Evolutionary conservation across 2,888 invertebrate species (phyloP).

Genomic region (Hyalella azteca): DNA sequence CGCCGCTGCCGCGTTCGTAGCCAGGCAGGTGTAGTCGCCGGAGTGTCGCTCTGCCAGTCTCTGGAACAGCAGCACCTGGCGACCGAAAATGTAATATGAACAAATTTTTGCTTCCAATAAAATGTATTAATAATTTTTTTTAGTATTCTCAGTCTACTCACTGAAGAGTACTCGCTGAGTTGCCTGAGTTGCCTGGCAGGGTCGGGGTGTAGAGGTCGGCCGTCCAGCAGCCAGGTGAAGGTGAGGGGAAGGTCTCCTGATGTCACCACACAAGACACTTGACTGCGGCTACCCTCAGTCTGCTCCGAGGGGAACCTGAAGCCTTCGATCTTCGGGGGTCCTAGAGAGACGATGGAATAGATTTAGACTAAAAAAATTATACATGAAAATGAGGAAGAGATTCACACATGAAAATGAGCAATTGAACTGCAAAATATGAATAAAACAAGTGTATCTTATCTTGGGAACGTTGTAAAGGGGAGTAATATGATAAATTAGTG

Average conservation of each 20-base stretch:
- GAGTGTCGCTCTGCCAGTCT: conserved; percentile 45
- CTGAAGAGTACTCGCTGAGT: conserved; percentile 10
- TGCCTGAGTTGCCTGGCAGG: not conserved
- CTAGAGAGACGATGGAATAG: not conserved
- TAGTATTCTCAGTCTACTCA: not conserved
- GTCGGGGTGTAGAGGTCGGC: conserved; percentile 61
- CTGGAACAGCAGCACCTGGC: conserved; percentile 48
- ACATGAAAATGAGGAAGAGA: not conserved
- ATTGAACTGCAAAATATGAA: not conserved
- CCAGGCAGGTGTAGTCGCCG: conserved; percentile 49
- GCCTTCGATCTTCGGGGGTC: conserved; percentile 1
- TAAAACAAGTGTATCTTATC: not conserved
- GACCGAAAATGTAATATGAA: not conserved
- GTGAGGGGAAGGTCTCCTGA: conserved; percentile 61
- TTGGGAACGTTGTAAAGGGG: not conserved
- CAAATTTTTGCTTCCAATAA: not conserved
- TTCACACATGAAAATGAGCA: not conserved
- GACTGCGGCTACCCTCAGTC: not conserved
- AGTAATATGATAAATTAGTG: not conserved
- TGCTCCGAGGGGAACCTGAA: conserved; percentile 8
- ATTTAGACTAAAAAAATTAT: not conserved
- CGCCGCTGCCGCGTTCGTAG: conserved; percentile 45
- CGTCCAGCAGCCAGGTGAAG: conserved; percentile 66
- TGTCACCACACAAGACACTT: conserved; percentile 61
- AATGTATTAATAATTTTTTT: not conserved